Base-by-base conservation (phyloP, 2,113 vertebrate genomes). In the Hippocampus guttulatus region DNA sequence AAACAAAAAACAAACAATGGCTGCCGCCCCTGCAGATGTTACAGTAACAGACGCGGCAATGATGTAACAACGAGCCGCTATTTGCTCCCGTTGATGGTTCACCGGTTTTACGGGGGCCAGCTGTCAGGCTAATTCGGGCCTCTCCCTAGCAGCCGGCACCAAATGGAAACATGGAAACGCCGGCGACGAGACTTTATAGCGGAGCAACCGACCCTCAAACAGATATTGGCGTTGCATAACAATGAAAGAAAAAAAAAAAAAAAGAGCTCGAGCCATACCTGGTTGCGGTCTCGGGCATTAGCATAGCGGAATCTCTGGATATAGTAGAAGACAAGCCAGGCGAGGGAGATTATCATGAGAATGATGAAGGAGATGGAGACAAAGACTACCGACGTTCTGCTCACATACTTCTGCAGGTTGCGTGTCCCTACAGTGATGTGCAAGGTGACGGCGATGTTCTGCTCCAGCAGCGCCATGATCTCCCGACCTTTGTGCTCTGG, bases 321-420 rank as follows among this genome's bases (percentile, higher is more conserved):
- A 77, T 99, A 99, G 86, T 99, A 99, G 92, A 99, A 99, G 91
- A 99, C 95, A 47, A 99, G 94, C 97, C 97, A 99, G 0, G 97
- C 97, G 67, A 99, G 92, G 0, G 97, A 99, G 90, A 98, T 98
- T 91, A 97, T 99, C 97, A 99, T 99, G 82, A 99, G 92, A 68
- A 99, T 94, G 69, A 99, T 99, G 93, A 99, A 99, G 90, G 97
- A 98, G 92, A 99, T 99, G 89, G 97, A 99, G 68, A 99, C 96
- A 2, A 99, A 99, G 68, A 99, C 97, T 21, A 99, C 97, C 0
- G 97, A 99, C 0, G 97, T 99, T 64, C 97, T 91, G 93, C 96
- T 99, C 87, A 99, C 97, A 0, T 96, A 98, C 86, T 99, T 99
- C 93, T 99, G 97, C 88, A 99, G 84, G 92, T 99, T 99, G 75